Conservation (phyloP, 1,140 invertebrate genomes). For the Zaprionus inermis region DNA sequence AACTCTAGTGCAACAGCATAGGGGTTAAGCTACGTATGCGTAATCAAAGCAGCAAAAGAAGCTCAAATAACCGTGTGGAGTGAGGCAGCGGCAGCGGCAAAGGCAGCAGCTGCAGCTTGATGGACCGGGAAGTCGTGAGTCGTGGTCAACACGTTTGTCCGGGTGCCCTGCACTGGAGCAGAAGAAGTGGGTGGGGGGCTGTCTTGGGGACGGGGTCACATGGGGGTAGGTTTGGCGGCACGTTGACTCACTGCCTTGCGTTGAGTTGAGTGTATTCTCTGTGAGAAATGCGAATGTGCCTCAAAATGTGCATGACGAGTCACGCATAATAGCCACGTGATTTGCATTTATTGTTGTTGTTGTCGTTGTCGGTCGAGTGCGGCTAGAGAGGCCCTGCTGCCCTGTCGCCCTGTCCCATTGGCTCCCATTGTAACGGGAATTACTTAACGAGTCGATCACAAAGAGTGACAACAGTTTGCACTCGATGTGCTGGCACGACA, state of each 20-base stretch:
- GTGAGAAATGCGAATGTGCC: conserved; percentile 26
- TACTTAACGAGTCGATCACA: conserved; percentile 12
- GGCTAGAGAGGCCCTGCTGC: not conserved
- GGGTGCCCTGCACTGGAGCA: not conserved
- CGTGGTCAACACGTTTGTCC: conserved; percentile 14
- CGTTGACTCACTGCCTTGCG: conserved; percentile 35
- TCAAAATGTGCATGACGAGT: conserved; percentile 42
- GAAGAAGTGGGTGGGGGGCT: not conserved
- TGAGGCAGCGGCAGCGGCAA: not conserved
- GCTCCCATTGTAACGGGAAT: conserved; percentile 9
- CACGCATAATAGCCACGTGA: conserved; percentile 58
- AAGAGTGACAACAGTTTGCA: conserved; percentile 12
- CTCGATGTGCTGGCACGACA: conserved; percentile 1
- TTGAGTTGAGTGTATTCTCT: conserved; percentile 13
- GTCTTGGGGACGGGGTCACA: not conserved
- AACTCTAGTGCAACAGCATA: not conserved
- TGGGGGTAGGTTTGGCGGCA: conserved; percentile 29
- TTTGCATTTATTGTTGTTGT: conserved; percentile 16
- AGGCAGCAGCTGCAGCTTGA: not conserved
- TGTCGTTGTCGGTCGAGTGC: not conserved
- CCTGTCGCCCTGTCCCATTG: not conserved
- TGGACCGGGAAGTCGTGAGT: conserved; percentile 12
- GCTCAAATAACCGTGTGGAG: not conserved
- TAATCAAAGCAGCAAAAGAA: conserved; percentile 7
- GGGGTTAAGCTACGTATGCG: conserved; percentile 2